A percentile compares a stretch with the other conserved stretches of the same genome.
Evolutionary conservation across 2,888 invertebrate species (phyloP).

Genomic region (Acanthosepion lycidas): DNA sequence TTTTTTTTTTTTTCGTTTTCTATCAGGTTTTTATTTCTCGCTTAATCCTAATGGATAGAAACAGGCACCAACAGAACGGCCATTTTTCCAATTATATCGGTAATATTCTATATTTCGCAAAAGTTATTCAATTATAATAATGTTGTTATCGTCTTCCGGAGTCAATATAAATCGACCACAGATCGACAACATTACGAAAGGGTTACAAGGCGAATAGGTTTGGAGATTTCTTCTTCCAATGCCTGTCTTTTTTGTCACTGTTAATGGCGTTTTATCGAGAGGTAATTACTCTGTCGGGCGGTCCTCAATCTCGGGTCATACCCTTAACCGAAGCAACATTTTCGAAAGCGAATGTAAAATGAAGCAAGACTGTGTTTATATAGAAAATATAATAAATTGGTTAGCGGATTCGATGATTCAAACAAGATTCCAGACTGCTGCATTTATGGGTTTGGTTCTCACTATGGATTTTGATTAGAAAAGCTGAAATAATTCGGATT

Average conservation of each 20-base stretch:
- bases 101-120: background rate
- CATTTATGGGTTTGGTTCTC: background rate
- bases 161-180: background rate
- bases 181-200: conserved; percentile 21
- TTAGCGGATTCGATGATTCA: background rate
- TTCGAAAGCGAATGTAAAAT: background rate
- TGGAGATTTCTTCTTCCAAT: background rate
- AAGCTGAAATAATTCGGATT: too few relatives aligned
- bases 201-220: background rate
- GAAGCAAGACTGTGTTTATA: background rate
- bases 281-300: background rate
- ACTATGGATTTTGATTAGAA: background rate
- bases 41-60: background rate
- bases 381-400: background rate
- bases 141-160: conserved; percentile 20
- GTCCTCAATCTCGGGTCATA: background rate
- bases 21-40: background rate
- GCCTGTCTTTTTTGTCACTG: background rate
- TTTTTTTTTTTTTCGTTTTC: background rate
- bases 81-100: background rate
- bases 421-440: background rate
- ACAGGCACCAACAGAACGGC: background rate
- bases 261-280: background rate
- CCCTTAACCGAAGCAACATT: background rate
- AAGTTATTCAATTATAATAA: background rate